phyloP scores from a whole-genome alignment of 2,113 vertebrate genomes.

The Bufo bufo region DNA sequence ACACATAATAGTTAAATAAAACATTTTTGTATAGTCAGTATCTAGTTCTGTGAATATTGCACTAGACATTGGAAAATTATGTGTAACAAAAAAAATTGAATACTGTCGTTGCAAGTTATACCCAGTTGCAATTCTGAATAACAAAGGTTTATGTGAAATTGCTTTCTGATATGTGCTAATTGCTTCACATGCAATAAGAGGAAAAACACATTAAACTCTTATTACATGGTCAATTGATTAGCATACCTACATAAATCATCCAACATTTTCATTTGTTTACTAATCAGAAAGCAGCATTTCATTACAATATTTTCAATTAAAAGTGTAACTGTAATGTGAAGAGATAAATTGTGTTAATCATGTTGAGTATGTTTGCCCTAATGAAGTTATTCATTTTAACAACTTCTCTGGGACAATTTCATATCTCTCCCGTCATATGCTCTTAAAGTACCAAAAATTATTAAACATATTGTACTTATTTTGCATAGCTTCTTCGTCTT shows the following conservation, averaged over 20 bases:
- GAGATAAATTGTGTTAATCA: slow-evolving; percentile 49
- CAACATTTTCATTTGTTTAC: slow-evolving; percentile 43
- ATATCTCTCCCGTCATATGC: background rate
- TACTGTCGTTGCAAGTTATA: background rate
- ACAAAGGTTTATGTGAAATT: background rate
- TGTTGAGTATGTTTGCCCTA: slow-evolving; percentile 21
- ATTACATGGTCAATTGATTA: slow-evolving; percentile 47
- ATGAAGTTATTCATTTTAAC: slow-evolving; percentile 40
- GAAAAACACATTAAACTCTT: slow-evolving; percentile 44
- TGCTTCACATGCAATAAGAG: slow-evolving; percentile 16
- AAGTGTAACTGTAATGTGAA: slow-evolving; percentile 36
- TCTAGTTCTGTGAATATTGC: background rate
- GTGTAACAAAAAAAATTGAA: background rate
- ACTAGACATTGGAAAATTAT: background rate
- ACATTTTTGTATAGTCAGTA: no score
- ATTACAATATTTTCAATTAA: slow-evolving; percentile 48
- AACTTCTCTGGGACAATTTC: background rate
- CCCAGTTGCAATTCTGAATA: background rate
- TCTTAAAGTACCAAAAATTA: background rate
- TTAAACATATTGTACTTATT: background rate
- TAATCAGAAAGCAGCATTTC: slow-evolving; percentile 46
- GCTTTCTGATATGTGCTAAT: background rate
- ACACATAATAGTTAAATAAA: no score
- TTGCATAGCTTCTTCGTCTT: no score
- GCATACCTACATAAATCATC: slow-evolving; percentile 35